Percentiles rank a stretch among this genome's conserved stretches.
phyloP scores from a whole-genome alignment of 2,888 invertebrate genomes.

The Coleophora flavipennella region DNA sequence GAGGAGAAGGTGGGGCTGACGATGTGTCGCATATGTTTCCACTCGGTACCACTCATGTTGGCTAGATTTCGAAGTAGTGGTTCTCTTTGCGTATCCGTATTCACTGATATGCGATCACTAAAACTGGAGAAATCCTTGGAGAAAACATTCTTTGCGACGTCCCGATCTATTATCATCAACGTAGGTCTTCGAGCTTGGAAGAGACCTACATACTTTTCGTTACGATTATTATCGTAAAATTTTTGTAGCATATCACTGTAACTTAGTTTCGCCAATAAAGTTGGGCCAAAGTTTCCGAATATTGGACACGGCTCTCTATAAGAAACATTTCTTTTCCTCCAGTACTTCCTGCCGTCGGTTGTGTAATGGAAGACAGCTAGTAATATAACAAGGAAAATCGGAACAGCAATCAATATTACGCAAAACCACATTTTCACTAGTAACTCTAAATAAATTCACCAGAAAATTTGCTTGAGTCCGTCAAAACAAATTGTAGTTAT shows the following conservation, averaged over 20 bases:
- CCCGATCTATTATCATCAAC: slow-evolving; percentile 51
- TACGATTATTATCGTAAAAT: slow-evolving; percentile 46
- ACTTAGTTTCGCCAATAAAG: slow-evolving; percentile 49
- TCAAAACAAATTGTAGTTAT: slow-evolving; percentile 15
- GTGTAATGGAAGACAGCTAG: slow-evolving; percentile 50
- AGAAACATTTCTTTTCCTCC: slow-evolving; percentile 50
- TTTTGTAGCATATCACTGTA: slow-evolving; percentile 51
- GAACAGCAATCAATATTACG: slow-evolving; percentile 35
- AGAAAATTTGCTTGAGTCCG: slow-evolving; percentile 6
- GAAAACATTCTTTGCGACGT: slow-evolving; percentile 49
- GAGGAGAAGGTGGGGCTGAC: slow-evolving; percentile 64
- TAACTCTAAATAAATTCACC: slow-evolving; percentile 18
- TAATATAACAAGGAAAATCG: slow-evolving; percentile 33
- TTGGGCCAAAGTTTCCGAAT: slow-evolving; percentile 65
- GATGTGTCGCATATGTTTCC: slow-evolving; percentile 61
- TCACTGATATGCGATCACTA: slow-evolving; percentile 52
- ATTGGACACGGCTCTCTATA: slow-evolving; percentile 63
- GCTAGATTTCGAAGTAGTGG: slow-evolving; percentile 58
- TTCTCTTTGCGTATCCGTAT: slow-evolving; percentile 57
- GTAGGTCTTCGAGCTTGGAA: slow-evolving; percentile 63
- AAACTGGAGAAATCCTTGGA: slow-evolving; percentile 50
- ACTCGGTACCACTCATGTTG: slow-evolving; percentile 62
- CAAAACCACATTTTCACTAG: slow-evolving; percentile 37
- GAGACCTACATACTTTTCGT: slow-evolving; percentile 53
- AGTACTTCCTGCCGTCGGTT: slow-evolving; percentile 56